Conservation (phyloP, 2,113 vertebrate species). For the Potamarius usumacintae region DNA sequence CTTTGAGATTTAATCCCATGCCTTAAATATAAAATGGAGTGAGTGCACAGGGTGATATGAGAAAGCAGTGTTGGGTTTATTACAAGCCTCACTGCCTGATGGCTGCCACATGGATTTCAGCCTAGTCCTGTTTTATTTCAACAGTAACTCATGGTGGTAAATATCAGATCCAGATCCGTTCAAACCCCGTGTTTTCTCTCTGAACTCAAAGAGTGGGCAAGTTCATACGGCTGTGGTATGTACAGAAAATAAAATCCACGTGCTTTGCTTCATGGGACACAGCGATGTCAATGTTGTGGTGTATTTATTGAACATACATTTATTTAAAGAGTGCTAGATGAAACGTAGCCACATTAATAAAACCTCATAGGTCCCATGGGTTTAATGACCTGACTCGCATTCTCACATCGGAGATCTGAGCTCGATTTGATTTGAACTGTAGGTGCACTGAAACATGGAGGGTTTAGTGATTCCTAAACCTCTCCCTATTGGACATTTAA, state of each 20-base stretch:
- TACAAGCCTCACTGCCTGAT: neutral
- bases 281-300: neutral
- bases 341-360: neutral
- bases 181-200: neutral
- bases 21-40: neutral
- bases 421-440: neutral
- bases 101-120: conserved; percentile 28
- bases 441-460: neutral
- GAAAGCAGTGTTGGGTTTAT: neutral
- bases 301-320: neutral
- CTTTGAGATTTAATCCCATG: conserved; percentile 15
- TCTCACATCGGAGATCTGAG: neutral
- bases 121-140: conserved; percentile 41
- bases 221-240: neutral
- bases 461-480: neutral
- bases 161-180: conserved; percentile 30
- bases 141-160: neutral
- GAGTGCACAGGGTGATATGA: neutral
- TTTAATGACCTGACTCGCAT: neutral
- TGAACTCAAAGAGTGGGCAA: conserved; percentile 7
- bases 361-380: neutral
- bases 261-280: neutral
- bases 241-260: conserved; percentile 1
- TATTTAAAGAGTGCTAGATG: neutral
- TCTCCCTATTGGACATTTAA: neutral